Evolutionary conservation across 2,888 invertebrate species (phyloP), one percentile per base, ranked within the genome.

Genomic region (Capitulum mitella): DNA sequence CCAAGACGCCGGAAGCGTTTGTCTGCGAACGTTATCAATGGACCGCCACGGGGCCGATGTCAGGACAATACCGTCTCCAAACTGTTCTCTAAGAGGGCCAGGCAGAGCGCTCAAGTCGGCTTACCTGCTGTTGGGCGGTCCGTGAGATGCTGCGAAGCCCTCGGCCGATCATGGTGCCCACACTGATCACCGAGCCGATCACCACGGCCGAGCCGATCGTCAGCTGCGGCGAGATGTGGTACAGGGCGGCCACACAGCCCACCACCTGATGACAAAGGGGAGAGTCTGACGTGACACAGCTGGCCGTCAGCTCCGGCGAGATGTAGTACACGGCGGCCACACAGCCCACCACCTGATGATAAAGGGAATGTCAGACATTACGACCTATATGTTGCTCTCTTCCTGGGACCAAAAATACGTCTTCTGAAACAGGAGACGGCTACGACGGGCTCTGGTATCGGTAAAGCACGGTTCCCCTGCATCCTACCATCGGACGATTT

Each of bases 251-350:
- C 0, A 92, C 89, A 81, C 93, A 93, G 0, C 94, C 94, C n/a
- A 90, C 84, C 3, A 87, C 86, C 87, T 88, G 82, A 79, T 16
- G 34, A 26, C 1, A 8, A 97, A 94, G 26, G n/a, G 10, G 6
- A 22, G 51, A 51, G 19, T 51, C n/a, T n/a, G n/a, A n/a, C n/a
- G n/a, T n/a, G n/a, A n/a, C n/a, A n/a, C n/a, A n/a, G n/a, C n/a
- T n/a, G n/a, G n/a, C n/a, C n/a, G n/a, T n/a, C 89, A 98, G 90
- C 83, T 94, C 92, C 0, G 97, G 95, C 0, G 97, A 97, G 84
- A 98, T 93, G 64, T 93, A 87, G 81, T 94, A 90, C 78, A 98
- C 86, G 29, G 94, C 92, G 32, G 91, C 88, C 0, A 92, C 89
- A 81, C 93, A 93, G 0, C 94, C 94, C 26, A 90, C 84, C 3